Percentiles rank a stretch among this genome's conserved stretches.
These are phyloP conservation scores for Lasius platythorax DNA, from an alignment of 2,888 invertebrate genomes.

Conservation along the genomic window DNA sequence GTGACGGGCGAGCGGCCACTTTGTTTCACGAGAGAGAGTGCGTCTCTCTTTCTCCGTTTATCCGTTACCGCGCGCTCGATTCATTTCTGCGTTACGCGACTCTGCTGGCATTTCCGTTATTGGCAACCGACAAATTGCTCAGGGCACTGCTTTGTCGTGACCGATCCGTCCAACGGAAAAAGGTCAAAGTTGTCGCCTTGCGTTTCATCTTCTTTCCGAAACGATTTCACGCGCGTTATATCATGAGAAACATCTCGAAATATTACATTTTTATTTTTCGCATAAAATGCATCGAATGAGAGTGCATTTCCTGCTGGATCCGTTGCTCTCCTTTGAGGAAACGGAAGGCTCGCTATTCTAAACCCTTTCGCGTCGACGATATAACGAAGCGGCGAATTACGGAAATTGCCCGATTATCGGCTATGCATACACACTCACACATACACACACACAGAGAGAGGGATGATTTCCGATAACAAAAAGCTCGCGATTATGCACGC, in stretches of 20 bases:
- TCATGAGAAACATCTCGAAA: neutral
- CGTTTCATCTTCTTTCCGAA: neutral
- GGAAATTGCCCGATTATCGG: constrained; percentile 73
- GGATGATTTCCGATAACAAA: constrained; percentile 80
- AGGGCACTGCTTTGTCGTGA: constrained; percentile 11
- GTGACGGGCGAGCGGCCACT: constrained; percentile 67
- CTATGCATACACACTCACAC: neutral
- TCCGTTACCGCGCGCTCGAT: constrained; percentile 31
- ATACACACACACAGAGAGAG: neutral
- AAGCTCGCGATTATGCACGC: constrained; percentile 80
- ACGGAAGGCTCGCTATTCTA: constrained; percentile 12
- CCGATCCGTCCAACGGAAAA: constrained; percentile 17
- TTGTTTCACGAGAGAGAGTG: constrained; percentile 56
- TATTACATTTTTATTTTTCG: neutral
- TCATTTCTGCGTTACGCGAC: constrained; percentile 31
- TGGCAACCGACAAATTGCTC: constrained; percentile 54
- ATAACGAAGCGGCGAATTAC: constrained; percentile 64
- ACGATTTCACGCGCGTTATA: neutral
- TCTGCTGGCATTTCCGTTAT: constrained; percentile 47
- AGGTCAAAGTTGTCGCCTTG: constrained; percentile 8
- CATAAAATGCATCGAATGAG: neutral
- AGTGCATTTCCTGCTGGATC: neutral
- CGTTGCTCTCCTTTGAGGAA: neutral
- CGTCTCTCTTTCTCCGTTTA: constrained; percentile 50
- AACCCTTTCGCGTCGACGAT: constrained; percentile 52